Evolutionary conservation across 2,797 vertebrate species (phyloP).

Genomic region (Fistularia tabacaria): DNA sequence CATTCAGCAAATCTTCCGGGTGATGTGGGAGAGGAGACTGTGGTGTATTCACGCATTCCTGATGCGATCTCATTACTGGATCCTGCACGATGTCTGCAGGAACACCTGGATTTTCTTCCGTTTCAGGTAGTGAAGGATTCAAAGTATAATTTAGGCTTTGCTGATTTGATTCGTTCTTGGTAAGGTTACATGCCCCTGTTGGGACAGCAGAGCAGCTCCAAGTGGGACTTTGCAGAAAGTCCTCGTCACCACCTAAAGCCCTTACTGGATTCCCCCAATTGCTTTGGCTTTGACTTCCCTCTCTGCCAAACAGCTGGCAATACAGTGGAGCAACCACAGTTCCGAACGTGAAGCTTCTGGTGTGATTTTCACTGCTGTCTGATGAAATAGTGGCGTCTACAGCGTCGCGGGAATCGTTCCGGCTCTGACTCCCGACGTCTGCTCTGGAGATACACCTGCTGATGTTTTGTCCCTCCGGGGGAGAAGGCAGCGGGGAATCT

Average conservation of each 20-base stretch:
- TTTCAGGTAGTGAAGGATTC: no score
- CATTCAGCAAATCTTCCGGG: slow-evolving; percentile 5
- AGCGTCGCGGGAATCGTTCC: neutral
- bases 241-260: no score
- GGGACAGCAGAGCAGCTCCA: no score
- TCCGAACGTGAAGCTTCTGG: slow-evolving; percentile 55
- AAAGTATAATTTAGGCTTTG: no score
- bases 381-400: neutral
- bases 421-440: slow-evolving; percentile 13
- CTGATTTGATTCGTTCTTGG: no score
- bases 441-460: slow-evolving; percentile 2
- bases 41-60: no score
- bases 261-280: slow-evolving; percentile 16
- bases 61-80: neutral
- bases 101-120: no score
- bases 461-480: slow-evolving; percentile 7
- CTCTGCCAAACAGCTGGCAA: slow-evolving; percentile 57
- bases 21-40: neutral
- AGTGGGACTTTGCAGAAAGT: no score
- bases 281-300: slow-evolving; percentile 40
- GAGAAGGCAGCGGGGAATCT: slow-evolving; percentile 7
- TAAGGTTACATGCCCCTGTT: no score
- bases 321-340: slow-evolving; percentile 69
- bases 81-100: no score
- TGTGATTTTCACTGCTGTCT: slow-evolving; percentile 9